Evolutionary conservation across 35 echinoderm and acorn worm species (phyloP), one percentile per base, ranked within the genome.

Genomic region (Eucidaris tribuloides): DNA sequence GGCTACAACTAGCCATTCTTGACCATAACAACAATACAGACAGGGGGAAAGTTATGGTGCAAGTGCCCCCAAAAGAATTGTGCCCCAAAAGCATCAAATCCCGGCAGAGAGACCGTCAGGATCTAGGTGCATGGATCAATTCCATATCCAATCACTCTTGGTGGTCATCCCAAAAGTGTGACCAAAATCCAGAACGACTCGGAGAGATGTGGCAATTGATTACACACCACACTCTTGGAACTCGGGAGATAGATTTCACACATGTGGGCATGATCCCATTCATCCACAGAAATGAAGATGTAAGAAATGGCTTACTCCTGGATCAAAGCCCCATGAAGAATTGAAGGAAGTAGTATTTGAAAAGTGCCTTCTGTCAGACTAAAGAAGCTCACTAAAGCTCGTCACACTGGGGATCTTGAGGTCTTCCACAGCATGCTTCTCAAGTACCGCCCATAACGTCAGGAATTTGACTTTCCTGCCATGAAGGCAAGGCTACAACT

Each of bases 361-460:
- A 9, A 63, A 29, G 23, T 5, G 5, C 5, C 11, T 63, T 27
- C 59, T 63, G 6, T 6, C 5, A 5, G 78, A 83, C 36, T 63
- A 7, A 63, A 63, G 42, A 76, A 50, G 41, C 18, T 88, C 1
- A 88, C 19, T 46, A 62, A 42, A 28, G 80, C 72, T 5, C 46
- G 49, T 13, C 54, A 80, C 42, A 88, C 85, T 4, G 84, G 70
- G 11, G 42, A 24, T 14, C 38, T 87, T 28, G 84, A 87, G 36
- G 70, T 58, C 13, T 87, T 55, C 50, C 45, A 79, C 38, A 45
- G 46, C 11, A 32, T 27, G 20, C n/a, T 87, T 46, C 30, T 77
- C 18, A 87, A 79, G 70, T 87, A 79, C 72, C 62, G 85, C 38
- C 85, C 85, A 28, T 81, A 88, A 46, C 31, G 76, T 4, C 83